Conservation (phyloP, 2,113 vertebrate species). For the Tringa solitaria region DNA sequence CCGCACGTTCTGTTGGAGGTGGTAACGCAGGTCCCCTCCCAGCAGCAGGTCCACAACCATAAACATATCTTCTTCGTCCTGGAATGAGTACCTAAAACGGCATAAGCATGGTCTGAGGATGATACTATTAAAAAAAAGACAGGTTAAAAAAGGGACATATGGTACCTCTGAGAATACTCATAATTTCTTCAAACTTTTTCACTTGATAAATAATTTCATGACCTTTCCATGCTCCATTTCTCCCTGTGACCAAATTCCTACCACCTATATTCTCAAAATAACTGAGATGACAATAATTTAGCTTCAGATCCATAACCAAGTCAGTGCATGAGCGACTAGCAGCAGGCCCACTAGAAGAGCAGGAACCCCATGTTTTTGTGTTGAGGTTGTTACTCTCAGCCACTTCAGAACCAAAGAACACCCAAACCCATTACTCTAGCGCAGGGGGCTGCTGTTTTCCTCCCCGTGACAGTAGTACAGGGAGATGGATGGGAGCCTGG, state of each 20-base stretch:
- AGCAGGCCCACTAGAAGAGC: not conserved
- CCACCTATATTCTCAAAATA: not conserved
- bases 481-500: not conserved
- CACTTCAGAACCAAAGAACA: not conserved
- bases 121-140: not conserved
- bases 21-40: conserved; percentile 94
- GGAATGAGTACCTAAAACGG: conserved; percentile 91
- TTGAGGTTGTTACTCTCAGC: not conserved
- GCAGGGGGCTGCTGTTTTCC: not conserved
- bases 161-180: not conserved
- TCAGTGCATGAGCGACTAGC: not conserved
- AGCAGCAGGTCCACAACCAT: conserved; percentile 98
- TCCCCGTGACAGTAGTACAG: fast-evolving
- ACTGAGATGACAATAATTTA: too few relatives aligned
- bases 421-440: not conserved
- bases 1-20: conserved; percentile 93
- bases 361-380: not conserved
- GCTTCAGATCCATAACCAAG: not conserved
- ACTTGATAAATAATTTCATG: not conserved
- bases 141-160: not conserved
- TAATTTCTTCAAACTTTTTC: not conserved
- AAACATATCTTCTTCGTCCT: conserved; percentile 99
- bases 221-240: not conserved
- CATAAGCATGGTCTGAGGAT: not conserved
- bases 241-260: not conserved